Percentiles rank a stretch among this genome's conserved stretches.
phyloP scores from a whole-genome alignment of 92 coral and sea anemone species.

The Epizoanthus fatuus region DNA sequence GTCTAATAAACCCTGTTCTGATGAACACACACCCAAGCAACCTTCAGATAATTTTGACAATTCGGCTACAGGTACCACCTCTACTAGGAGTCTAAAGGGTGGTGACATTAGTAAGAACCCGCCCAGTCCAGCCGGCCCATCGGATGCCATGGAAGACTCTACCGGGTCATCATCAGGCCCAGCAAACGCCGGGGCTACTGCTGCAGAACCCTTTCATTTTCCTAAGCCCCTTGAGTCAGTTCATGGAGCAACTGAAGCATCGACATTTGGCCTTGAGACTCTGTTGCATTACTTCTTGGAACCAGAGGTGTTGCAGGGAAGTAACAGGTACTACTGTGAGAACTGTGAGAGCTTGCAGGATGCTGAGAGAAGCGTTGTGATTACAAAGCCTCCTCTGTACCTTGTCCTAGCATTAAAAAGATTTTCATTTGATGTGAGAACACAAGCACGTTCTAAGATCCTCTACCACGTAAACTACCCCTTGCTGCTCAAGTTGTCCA shows the following conservation, averaged over 20 bases:
- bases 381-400: conserved; percentile 81
- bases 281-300: conserved; percentile 92
- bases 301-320: conserved; percentile 90
- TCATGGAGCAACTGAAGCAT: conserved; percentile 51
- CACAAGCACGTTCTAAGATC: conserved; percentile 93
- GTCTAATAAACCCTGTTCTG: conserved; percentile 32
- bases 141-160: conserved; percentile 57
- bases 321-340: conserved; percentile 94
- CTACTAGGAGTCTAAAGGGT: conserved; percentile 91
- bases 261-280: conserved; percentile 79
- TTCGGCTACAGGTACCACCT: conserved; percentile 25
- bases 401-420: conserved; percentile 92
- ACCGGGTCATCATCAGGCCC: conserved; percentile 62
- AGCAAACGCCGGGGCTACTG: conserved; percentile 55
- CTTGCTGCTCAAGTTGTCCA: conserved; percentile 67
- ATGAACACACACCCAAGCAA: conserved; percentile 26
- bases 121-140: conserved; percentile 56
- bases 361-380: conserved; percentile 93
- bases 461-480: conserved; percentile 92
- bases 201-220: conserved; percentile 52
- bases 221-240: conserved; percentile 43
- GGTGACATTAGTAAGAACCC: conserved; percentile 87
- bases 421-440: conserved; percentile 88
- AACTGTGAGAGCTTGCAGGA: conserved; percentile 91
- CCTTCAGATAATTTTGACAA: conserved; percentile 64